Conservation (phyloP, 2,888 invertebrate genomes). For the Tipula unca region DNA sequence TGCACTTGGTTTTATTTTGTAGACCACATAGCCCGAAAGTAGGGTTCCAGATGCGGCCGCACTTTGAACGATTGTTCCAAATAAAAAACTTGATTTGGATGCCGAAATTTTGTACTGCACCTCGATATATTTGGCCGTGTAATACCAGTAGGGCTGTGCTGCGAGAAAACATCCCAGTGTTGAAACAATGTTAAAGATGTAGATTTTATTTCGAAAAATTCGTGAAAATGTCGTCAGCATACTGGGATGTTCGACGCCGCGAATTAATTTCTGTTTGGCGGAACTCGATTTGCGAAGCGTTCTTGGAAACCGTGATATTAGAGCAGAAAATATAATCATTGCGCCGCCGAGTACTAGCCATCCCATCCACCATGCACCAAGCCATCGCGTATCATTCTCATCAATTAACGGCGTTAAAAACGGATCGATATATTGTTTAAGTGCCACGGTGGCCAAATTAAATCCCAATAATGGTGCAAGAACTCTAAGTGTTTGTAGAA, state of each 20-base stretch:
- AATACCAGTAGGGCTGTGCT: background rate
- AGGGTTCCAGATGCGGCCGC: background rate
- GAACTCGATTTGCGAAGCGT: too few relatives aligned
- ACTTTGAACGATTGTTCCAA: background rate
- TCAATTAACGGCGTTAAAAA: background rate
- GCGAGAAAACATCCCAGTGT: background rate
- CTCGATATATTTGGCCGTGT: conserved; percentile 36
- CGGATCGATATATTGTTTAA: conserved; percentile 49
- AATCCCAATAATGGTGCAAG: conserved; percentile 54
- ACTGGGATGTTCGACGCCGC: background rate
- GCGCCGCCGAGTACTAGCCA: background rate
- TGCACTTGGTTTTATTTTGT: background rate
- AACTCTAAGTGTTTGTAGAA: conserved; percentile 49
- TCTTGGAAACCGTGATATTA: background rate
- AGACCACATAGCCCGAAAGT: background rate
- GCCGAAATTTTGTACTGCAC: conserved; percentile 60
- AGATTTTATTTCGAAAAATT: background rate
- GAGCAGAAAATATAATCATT: background rate
- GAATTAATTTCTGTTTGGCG: background rate
- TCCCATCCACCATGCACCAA: background rate
- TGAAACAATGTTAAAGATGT: background rate
- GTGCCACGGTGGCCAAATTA: conserved; percentile 47
- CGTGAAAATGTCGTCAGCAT: background rate
- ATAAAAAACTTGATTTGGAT: conserved; percentile 33
- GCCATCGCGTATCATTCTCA: background rate